Base-by-base conservation (phyloP, 2,888 invertebrate genomes). In the Machimus rusticus region DNA sequence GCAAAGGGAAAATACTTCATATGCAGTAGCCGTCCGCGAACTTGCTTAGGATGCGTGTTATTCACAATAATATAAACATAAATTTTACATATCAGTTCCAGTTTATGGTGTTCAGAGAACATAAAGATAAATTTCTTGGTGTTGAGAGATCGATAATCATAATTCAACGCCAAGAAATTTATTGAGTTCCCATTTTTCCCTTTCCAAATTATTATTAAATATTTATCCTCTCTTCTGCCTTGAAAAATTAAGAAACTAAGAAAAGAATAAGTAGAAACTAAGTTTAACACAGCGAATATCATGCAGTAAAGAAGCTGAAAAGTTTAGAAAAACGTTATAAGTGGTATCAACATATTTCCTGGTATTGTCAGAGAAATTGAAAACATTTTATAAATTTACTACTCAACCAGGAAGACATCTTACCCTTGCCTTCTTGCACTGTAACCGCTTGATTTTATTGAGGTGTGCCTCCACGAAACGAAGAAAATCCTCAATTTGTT, bases 401-500 rank as follows among this genome's bases (percentile, higher is more conserved):
- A 39, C 43, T 79, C 43, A 46, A 79, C n/a, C 28, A 39, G 34
- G 37, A 39, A 66, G 19, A 39, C 66, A 89, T 94, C 95, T 95
- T 95, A 97, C 97, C 95, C 96, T 94, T 74, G 95, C 94, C 92
- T 96, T 97, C 90, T 96, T 96, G 89, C 94, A 94, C 89, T 93
- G 94, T 5, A 96, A 95, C 89, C 97, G 94, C 92, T 97, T 96
- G 91, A 99, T 96, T 93, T 98, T 97, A 93, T 99, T 99, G 89
- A 98, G 95, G 92, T 96, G 96, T 0, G 95, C 95, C 93, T 97
- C 99, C 90, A 96, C 96, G 92, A 96, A 98, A 89, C 96, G 95
- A 66, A 97, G 93, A 92, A 97, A 96, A 88, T 95, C 96, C 88
- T 96, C 95, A 88, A 95, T 93, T 89, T 95, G 94, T 37, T 94